Percentiles rank a stretch among this genome's conserved stretches.
Conservation (phyloP, 2,113 vertebrate species). For the Fukomys damarensis region DNA sequence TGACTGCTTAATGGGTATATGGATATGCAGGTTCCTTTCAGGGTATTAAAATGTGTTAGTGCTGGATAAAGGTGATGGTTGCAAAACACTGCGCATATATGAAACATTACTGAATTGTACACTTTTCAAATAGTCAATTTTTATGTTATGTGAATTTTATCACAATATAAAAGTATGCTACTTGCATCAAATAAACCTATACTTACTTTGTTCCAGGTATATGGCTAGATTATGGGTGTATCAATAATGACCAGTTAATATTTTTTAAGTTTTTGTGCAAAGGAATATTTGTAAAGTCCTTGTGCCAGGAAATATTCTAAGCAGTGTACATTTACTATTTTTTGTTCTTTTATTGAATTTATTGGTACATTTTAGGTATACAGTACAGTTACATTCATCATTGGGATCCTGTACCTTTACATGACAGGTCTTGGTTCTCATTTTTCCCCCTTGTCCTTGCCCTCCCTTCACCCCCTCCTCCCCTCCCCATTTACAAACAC, state of each 20-base stretch:
- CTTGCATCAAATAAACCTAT: not conserved
- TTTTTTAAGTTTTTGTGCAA: not conserved
- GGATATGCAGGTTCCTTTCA: not conserved
- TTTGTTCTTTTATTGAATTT: too few species aligned
- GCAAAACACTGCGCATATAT: not conserved
- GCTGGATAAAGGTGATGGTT: not conserved
- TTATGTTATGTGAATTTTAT: conserved; percentile 4
- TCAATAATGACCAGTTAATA: not conserved
- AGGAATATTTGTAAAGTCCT: not conserved
- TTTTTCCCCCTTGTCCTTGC: too few species aligned
- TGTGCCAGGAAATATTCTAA: not conserved
- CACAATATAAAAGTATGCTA: not conserved
- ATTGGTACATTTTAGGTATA: too few species aligned
- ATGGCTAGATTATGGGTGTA: not conserved
- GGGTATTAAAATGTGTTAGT: not conserved
- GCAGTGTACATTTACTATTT: not conserved
- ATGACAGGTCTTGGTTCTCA: too few species aligned
- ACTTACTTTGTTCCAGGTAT: not conserved
- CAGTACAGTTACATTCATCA: too few species aligned
- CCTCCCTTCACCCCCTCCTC: too few species aligned
- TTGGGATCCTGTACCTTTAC: too few species aligned
- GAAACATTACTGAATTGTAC: not conserved
- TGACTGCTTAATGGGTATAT: not conserved
- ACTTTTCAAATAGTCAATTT: not conserved
- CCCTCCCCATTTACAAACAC: too few species aligned